phyloP scores from a whole-genome alignment of 2,888 invertebrate species.

The Lamellibrachia columna region DNA sequence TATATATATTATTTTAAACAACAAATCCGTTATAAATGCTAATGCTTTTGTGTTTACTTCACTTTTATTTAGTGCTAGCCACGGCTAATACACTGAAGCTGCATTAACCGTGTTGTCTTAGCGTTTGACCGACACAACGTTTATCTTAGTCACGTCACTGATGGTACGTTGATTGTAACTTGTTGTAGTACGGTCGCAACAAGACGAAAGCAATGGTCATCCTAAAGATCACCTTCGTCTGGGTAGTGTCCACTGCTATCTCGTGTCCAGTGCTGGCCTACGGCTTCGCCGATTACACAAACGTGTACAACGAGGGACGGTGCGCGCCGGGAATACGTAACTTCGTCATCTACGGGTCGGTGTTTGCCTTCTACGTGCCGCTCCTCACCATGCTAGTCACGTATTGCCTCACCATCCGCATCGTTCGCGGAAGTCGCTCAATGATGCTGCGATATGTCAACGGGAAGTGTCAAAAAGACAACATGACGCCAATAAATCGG shows the following conservation, averaged over 20 bases:
- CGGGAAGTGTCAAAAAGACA: conserved; percentile 48
- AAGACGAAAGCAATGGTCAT: conserved; percentile 63
- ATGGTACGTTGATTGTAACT: neutral
- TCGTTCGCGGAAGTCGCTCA: conserved; percentile 79
- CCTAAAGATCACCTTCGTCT: conserved; percentile 90
- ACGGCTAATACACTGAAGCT: no score
- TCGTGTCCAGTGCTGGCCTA: conserved; percentile 65
- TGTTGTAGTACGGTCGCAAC: conserved; percentile 58
- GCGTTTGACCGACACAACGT: neutral
- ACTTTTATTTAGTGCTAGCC: no score
- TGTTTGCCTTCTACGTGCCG: conserved; percentile 95
- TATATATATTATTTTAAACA: no score
- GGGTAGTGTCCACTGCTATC: conserved; percentile 80
- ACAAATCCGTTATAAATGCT: no score
- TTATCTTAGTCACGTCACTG: neutral
- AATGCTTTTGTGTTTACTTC: no score
- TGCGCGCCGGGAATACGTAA: conserved; percentile 56
- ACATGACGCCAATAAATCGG: conserved; percentile 24
- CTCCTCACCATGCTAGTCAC: conserved; percentile 92
- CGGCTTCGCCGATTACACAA: conserved; percentile 53
- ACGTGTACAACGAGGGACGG: conserved; percentile 50
- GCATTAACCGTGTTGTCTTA: neutral
- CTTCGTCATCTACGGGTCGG: conserved; percentile 82
- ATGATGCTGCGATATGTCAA: conserved; percentile 28
- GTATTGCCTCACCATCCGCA: conserved; percentile 87